Conservation (phyloP, 2,113 vertebrate genomes). For the Aegotheles bennettii region DNA sequence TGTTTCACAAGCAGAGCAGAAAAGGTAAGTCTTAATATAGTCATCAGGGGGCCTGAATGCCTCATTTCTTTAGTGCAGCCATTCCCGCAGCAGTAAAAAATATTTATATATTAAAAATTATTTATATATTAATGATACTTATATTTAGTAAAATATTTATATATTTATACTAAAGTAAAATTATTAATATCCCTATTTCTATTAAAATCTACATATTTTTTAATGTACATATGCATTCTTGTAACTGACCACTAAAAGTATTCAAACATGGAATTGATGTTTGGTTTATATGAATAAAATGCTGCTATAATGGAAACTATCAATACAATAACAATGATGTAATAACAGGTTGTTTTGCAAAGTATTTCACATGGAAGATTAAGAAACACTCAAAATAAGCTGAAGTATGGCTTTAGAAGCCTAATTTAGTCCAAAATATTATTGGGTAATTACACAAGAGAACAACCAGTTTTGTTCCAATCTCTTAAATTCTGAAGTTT, state of each 20-base stretch:
- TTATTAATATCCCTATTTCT: neutral
- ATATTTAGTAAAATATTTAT: too few species aligned
- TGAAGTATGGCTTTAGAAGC: neutral
- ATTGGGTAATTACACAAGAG: neutral
- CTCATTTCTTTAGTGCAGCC: neutral
- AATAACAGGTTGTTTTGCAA: neutral
- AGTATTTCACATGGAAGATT: neutral
- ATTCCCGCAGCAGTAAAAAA: neutral
- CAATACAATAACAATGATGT: neutral
- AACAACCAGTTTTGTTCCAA: neutral
- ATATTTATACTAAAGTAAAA: too few species aligned
- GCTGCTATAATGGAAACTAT: neutral
- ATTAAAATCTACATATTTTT: neutral
- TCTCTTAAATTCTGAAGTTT: neutral
- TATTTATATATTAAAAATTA: too few species aligned
- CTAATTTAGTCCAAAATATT: neutral
- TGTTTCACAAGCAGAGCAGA: neutral
- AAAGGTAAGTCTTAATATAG: neutral
- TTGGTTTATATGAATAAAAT: neutral
- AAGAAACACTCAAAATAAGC: neutral
- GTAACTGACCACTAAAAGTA: neutral
- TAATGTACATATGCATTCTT: neutral
- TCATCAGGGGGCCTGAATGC: accelerated
- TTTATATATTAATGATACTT: too few species aligned
- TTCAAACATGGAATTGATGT: neutral